These are phyloP conservation scores for Caprella mutica DNA, from an alignment of 2,888 invertebrate species.

Conservation along the genomic window DNA sequence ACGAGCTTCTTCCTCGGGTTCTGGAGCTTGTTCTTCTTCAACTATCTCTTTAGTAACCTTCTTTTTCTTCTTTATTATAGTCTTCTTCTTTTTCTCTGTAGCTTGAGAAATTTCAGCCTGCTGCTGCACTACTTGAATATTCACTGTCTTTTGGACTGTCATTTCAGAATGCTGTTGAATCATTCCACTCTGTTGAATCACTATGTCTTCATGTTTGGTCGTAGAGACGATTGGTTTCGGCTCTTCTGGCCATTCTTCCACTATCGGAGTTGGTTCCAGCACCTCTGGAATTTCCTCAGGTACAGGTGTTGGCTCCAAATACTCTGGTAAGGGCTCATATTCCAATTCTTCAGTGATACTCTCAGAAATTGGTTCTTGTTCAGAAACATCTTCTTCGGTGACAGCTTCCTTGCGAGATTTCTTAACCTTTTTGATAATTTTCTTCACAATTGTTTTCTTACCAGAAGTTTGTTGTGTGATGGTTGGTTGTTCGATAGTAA, in stretches of 20 bases:
- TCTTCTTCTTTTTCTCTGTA: not conserved
- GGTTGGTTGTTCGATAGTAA: too few species aligned
- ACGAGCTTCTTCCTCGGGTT: not conserved
- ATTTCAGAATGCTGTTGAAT: not conserved
- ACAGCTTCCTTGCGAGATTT: not conserved
- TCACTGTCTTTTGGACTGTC: not conserved
- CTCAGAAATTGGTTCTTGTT: not conserved
- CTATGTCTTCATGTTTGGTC: not conserved
- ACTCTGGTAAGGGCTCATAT: not conserved
- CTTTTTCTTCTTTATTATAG: conserved; percentile 1
- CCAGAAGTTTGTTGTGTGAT: too few species aligned
- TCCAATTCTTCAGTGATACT: not conserved
- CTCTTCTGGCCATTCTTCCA: not conserved
- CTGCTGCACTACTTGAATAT: not conserved
- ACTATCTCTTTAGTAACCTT: not conserved
- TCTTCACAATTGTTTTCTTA: too few species aligned
- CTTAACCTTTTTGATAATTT: conserved; percentile 3
- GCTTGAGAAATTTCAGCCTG: not conserved
- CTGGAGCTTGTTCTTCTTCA: not conserved
- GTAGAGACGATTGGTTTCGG: not conserved
- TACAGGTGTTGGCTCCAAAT: not conserved
- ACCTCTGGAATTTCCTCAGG: not conserved
- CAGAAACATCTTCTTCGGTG: not conserved
- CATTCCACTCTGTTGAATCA: not conserved
- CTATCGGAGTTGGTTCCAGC: not conserved